Percentiles rank a stretch among this genome's conserved stretches.
Evolutionary conservation across 2,888 invertebrate genomes (phyloP).

Genomic region (Ornithoptera priamus): DNA sequence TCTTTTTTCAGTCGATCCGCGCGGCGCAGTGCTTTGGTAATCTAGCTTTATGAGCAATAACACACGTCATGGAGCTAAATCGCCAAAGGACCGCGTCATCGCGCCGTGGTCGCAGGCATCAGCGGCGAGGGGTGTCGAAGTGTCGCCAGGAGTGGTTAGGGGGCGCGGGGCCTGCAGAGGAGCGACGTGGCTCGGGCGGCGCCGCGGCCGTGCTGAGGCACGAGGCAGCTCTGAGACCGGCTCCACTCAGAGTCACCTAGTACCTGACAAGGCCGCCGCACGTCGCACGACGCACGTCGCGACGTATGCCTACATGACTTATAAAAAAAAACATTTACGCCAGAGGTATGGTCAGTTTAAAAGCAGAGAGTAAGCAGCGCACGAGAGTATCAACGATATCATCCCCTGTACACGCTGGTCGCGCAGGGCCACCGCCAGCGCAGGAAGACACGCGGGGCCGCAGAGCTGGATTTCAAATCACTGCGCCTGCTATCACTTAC

Average conservation of each 20-base stretch:
- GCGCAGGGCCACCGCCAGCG: too few relatives aligned
- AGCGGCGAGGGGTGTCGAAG: slow-evolving; percentile 45
- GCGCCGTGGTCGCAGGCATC: slow-evolving; percentile 38
- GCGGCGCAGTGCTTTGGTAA: slow-evolving; percentile 89
- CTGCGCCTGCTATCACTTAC: too few relatives aligned
- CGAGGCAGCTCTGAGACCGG: slow-evolving; percentile 77
- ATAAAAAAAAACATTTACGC: too few relatives aligned
- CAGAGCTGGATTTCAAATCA: too few relatives aligned
- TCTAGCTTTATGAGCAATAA: slow-evolving; percentile 91
- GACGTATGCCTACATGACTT: too few relatives aligned
- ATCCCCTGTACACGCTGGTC: too few relatives aligned
- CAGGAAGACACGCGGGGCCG: too few relatives aligned
- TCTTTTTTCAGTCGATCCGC: slow-evolving; percentile 38
- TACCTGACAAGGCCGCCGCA: slow-evolving; percentile 83
- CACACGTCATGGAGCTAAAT: slow-evolving; percentile 94
- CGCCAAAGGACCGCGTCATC: slow-evolving; percentile 89
- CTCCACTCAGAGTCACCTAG: slow-evolving; percentile 91
- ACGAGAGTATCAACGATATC: too few relatives aligned
- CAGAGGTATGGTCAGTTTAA: too few relatives aligned
- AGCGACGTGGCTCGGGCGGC: slow-evolving; percentile 29
- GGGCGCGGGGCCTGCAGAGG: not conserved
- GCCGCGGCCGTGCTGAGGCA: slow-evolving; percentile 64
- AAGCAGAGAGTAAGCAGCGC: too few relatives aligned
- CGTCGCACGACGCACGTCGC: slow-evolving; percentile 6
- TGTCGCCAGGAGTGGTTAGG: slow-evolving; percentile 26